phyloP scores from a whole-genome alignment of 1,140 invertebrate genomes.

The Ptiloglossa arizonensis region DNA sequence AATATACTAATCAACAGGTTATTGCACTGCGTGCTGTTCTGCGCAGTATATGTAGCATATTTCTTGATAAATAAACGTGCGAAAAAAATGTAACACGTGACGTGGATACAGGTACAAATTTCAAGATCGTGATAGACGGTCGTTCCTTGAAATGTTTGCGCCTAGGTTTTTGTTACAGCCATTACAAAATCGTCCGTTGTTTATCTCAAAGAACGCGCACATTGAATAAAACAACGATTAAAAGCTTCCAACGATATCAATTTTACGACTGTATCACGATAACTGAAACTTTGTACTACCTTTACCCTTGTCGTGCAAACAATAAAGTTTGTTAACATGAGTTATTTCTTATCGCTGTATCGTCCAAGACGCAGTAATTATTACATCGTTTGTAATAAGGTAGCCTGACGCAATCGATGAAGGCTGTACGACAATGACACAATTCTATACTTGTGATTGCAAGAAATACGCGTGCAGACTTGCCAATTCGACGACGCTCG shows the following conservation, averaged over 20 bases:
- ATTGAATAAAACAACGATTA: background rate
- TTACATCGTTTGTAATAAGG: slow-evolving; percentile 25
- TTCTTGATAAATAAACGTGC: background rate
- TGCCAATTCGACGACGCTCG: background rate
- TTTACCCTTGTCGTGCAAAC: background rate
- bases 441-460: slow-evolving; percentile 24
- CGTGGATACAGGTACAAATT: background rate
- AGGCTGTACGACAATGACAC: slow-evolving; percentile 37
- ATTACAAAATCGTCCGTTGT: slow-evolving; percentile 6
- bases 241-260: background rate
- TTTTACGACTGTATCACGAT: background rate
- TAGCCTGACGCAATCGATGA: slow-evolving; percentile 30
- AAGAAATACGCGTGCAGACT: background rate
- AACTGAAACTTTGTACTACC: background rate
- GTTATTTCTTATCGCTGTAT: background rate
- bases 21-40: background rate
- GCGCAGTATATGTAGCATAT: background rate
- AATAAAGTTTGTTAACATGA: background rate
- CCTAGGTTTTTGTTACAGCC: slow-evolving; percentile 10
- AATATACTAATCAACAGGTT: background rate
- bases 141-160: slow-evolving; percentile 16
- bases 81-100: background rate
- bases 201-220: background rate
- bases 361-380: background rate
- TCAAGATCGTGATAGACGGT: slow-evolving; percentile 5